Conservation (phyloP, 2,113 vertebrate genomes). For the Oncorhynchus gorbuscha region DNA sequence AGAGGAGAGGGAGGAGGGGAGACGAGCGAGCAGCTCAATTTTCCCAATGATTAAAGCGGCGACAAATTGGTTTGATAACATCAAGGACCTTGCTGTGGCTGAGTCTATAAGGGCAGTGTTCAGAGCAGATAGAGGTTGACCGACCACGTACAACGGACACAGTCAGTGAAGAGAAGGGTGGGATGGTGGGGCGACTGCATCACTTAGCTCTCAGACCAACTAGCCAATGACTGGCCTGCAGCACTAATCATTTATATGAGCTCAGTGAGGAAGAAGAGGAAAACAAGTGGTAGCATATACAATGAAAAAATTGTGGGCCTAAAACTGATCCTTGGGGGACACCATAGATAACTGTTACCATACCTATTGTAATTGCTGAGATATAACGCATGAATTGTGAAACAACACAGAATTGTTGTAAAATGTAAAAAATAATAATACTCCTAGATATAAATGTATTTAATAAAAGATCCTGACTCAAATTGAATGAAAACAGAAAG, state of each 20-base stretch:
- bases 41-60: slow-evolving; percentile 82
- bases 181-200: neutral
- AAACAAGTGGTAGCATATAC: too few relatives aligned
- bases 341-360: too few relatives aligned
- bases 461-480: neutral
- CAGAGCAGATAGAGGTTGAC: slow-evolving; percentile 65
- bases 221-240: too few relatives aligned
- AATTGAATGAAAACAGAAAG: neutral
- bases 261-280: too few relatives aligned
- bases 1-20: slow-evolving; percentile 37
- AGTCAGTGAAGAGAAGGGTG: slow-evolving; percentile 22
- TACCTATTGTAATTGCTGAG: too few relatives aligned
- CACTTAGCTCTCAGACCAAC: neutral
- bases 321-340: neutral
- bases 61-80: slow-evolving; percentile 80
- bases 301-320: too few relatives aligned
- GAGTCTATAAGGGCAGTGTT: slow-evolving; percentile 69
- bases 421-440: too few relatives aligned
- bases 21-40: slow-evolving; percentile 70
- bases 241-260: neutral
- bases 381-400: too few relatives aligned
- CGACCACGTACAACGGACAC: slow-evolving; percentile 32
- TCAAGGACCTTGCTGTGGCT: slow-evolving; percentile 78
- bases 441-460: too few relatives aligned
- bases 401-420: too few relatives aligned